A percentile compares a stretch with the other conserved stretches of the same genome.
These are phyloP conservation scores for Rhinella marina DNA, from an alignment of 2,797 vertebrate genomes.

Conservation along the genomic window DNA sequence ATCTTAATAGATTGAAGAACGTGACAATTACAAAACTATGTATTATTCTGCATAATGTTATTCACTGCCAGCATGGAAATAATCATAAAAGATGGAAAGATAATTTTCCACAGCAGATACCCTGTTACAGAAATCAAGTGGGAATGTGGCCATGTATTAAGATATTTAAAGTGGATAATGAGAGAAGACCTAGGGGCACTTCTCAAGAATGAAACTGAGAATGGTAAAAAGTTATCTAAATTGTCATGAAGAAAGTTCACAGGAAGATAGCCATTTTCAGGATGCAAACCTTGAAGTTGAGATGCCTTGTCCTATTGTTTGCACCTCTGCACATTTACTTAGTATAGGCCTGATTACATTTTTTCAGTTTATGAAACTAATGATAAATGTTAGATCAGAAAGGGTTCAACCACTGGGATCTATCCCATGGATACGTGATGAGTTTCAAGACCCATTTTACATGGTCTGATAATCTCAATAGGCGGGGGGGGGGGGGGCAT, in stretches of 20 bases:
- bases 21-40: conserved; percentile 27
- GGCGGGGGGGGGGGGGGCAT: too few relatives aligned
- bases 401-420: background rate
- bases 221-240: background rate
- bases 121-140: background rate
- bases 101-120: conserved; percentile 18
- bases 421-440: background rate
- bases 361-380: too few relatives aligned
- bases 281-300: background rate
- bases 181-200: background rate
- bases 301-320: background rate
- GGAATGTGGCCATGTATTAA: background rate
- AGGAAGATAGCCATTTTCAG: background rate
- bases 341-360: background rate
- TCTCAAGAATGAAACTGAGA: background rate
- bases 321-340: background rate
- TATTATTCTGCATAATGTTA: background rate
- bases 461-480: too few relatives aligned
- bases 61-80: background rate
- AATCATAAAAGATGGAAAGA: conserved; percentile 13
- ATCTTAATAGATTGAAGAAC: conserved; percentile 28
- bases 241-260: background rate
- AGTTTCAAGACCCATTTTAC: background rate
- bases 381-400: background rate
- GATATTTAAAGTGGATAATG: background rate